These are phyloP conservation scores for Agonopterix subpropinquella DNA, from an alignment of 2,888 invertebrate genomes.

Conservation along the genomic window DNA sequence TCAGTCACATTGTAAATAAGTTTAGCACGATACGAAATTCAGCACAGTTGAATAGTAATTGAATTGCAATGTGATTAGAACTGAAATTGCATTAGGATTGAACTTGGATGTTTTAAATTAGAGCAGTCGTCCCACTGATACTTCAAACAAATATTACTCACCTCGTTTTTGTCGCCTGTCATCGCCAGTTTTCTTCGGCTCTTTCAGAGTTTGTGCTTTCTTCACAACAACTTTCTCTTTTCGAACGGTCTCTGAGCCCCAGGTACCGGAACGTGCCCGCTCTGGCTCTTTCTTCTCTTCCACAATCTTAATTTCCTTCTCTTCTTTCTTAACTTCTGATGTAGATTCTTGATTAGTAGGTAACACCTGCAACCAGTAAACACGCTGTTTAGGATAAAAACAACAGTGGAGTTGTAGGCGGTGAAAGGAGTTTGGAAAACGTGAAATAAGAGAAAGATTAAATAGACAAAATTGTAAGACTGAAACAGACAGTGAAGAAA, in stretches of 20 bases:
- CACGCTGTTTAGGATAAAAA: background rate
- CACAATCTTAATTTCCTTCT: conserved; percentile 8
- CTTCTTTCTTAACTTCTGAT: conserved; percentile 10
- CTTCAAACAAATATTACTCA: conserved; percentile 17
- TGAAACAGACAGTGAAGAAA: too few relatives aligned
- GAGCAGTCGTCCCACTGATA: too few relatives aligned
- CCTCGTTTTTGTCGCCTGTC: conserved; percentile 61
- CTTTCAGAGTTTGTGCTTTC: conserved; percentile 31
- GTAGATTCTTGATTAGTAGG: conserved; percentile 15
- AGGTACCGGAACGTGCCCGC: conserved; percentile 79
- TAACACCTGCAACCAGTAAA: conserved; percentile 22
- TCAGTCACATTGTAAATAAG: too few relatives aligned
- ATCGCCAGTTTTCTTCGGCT: conserved; percentile 45
- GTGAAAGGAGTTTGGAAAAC: too few relatives aligned
- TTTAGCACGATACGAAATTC: too few relatives aligned
- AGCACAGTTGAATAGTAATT: too few relatives aligned
- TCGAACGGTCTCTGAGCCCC: conserved; percentile 57
- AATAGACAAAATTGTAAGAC: too few relatives aligned
- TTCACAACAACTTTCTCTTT: conserved; percentile 38
- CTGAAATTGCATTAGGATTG: too few relatives aligned
- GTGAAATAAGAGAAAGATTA: too few relatives aligned
- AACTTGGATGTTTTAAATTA: too few relatives aligned
- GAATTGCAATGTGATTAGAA: too few relatives aligned
- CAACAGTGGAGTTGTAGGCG: background rate
- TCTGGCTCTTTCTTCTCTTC: conserved; percentile 19